Base-by-base conservation (phyloP, 2,888 invertebrate species). In the Melinaea marsaeus region DNA sequence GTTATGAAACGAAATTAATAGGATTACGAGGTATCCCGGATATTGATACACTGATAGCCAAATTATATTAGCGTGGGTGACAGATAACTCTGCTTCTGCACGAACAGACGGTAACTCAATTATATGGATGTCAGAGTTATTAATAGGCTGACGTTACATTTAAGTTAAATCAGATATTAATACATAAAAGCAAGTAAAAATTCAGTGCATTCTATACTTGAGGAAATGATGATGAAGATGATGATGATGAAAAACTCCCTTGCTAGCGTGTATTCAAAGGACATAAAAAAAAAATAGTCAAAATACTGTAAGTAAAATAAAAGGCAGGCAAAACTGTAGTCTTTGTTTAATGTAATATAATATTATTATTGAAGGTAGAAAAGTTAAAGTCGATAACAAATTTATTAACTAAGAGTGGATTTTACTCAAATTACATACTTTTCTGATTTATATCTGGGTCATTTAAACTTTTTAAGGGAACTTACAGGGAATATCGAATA, bases 391-490 rank as follows among this genome's bases (percentile, higher is more conserved):
- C 42, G 34, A 56, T 22, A 63, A 62, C 61, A 62, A 62, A 58
- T 58, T 51, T 35, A 55, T 58, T 35, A 58, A 62, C 32, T 46
- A 42, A 46, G 55, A 35, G 51, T 45, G 54, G 57, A 58, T 58
- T 47, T 62, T 45, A 54, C 22, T 11, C 54, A 51, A 62, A 58
- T 58, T 62, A 37, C n/a, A 11, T 47, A 62, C 37, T 46, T 37
- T 32, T 54, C 57, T 48, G 35, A 9, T 56, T n/a, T 56, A 33
- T 34, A 34, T 54, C 4, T 22, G 2, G 2, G 32, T 55, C 46
- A 35, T 33, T 62, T n/a, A 58, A 62, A 58, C 55, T 62, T 59
- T 59, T 58, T 58, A 56, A 62, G 58, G 37, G 34, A 58, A 32
- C 13, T 32, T 45, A 9, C 9, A 42, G 9, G 7, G 6, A 42